A percentile compares a stretch with the other conserved stretches of the same genome.
Conservation (phyloP, 1,140 invertebrate genomes). For the Procambarus virginalis region DNA sequence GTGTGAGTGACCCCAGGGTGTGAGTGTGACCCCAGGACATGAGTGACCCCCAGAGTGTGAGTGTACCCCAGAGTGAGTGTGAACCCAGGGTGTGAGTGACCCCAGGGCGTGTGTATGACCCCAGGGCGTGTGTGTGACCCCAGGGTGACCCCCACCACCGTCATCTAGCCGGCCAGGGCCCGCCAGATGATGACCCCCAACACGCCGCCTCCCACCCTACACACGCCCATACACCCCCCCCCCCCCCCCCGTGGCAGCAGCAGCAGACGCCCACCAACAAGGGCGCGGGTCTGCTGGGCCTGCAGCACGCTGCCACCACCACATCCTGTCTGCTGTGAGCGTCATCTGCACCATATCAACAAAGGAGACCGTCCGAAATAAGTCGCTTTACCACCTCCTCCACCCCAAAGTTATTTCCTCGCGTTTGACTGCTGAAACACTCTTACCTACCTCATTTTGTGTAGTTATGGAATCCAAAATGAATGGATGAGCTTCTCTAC, state of each 20-base stretch:
- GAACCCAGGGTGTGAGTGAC: no score
- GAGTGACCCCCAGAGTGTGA: no score
- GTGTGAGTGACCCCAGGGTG: no score
- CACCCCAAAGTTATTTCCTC: neutral
- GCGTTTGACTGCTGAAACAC: slow-evolving; percentile 13
- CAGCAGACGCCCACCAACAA: neutral
- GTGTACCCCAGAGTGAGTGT: no score
- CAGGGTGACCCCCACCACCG: neutral
- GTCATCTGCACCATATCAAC: slow-evolving; percentile 35
- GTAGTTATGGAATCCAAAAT: slow-evolving; percentile 39
- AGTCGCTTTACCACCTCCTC: slow-evolving; percentile 6
- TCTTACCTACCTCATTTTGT: slow-evolving; percentile 39
- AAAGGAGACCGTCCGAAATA: slow-evolving; percentile 38
- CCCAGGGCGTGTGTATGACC: no score
- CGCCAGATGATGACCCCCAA: neutral
- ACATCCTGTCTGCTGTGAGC: neutral
- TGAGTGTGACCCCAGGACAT: no score
- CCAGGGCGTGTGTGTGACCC: neutral
- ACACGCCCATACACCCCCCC: neutral
- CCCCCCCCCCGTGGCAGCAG: neutral
- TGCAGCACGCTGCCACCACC: neutral
- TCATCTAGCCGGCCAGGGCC: neutral
- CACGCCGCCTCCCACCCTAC: neutral
- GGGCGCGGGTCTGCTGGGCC: neutral
- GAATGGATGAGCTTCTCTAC: slow-evolving; percentile 41